Base-by-base conservation (phyloP, 2,888 invertebrate species). In the Prosapia bicincta region DNA sequence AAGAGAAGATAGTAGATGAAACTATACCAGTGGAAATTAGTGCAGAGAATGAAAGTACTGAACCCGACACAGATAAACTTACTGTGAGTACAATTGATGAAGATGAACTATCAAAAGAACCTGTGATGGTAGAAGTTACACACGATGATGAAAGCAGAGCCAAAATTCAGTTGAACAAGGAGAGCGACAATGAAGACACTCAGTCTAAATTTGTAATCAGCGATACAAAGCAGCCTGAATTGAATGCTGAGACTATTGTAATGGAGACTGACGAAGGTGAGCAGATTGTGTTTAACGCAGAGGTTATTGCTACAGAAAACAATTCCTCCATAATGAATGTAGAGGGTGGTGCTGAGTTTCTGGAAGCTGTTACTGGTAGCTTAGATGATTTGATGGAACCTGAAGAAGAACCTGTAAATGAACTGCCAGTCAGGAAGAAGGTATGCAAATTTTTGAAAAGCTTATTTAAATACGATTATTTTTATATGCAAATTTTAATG, bases 211-310 rank as follows among this genome's bases (percentile, higher is more conserved):
- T 54, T 20, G 54, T 54, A 54, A 20, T 54, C 3, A 54, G 54
- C 13, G 54, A 54, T 54, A 20, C 54, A 20, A 54, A 54, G 24
- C 54, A 74, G 1, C 30, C 69, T 13, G 9, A 3, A 24, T 20
- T 54, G 20, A 74, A 69, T 30, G 20, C 54, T 26, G 74, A 74
- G 9, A 26, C 69, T 13, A 30, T 74, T 26, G 69, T 74, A 26
- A 74, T 74, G 74, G 69, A 74, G 30, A 74, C 74, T 6, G 69
- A 69, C 2, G 74, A 74, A 26, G 74, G 74, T 10, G 65, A 74
- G 20, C 69, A 69, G 28, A 20, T 74, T 23, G 74, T 74, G 15
- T 74, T 74, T 23, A 69, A 69, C 7, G 54, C 74, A 15, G 26
- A 69, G n/a, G 54, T 28, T 25, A 28, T 65, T 25, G 20, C 24